Conservation (phyloP, 1,140 invertebrate genomes). For the Caerostris extrusa region DNA sequence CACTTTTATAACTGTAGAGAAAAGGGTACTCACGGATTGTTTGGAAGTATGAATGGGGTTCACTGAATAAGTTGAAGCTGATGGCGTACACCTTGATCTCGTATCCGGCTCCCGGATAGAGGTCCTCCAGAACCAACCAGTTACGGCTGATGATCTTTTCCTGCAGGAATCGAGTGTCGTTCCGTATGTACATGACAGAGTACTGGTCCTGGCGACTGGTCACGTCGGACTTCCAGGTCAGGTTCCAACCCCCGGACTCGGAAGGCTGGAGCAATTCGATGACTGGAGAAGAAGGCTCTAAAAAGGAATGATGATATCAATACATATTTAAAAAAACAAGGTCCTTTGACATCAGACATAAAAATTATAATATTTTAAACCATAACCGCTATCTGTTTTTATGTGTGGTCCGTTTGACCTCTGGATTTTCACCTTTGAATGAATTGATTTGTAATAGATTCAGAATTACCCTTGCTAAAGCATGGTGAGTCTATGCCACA, state of each 20-base stretch:
- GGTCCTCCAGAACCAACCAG: conserved; percentile 87
- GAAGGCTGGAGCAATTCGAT: conserved; percentile 89
- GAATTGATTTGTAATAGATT: no score
- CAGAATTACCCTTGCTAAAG: no score
- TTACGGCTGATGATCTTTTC: conserved; percentile 84
- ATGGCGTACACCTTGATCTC: conserved; percentile 94
- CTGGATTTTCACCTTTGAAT: no score
- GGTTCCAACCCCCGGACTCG: conserved; percentile 84
- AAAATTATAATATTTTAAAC: no score
- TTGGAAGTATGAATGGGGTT: conserved; percentile 88
- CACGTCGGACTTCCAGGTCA: conserved; percentile 96
- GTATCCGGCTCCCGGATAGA: conserved; percentile 93
- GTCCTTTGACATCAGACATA: no score
- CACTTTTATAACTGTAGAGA: not conserved
- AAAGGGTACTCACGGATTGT: conserved; percentile 56
- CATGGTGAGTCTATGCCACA: no score
- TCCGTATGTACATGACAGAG: conserved; percentile 90
- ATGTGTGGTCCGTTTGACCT: no score
- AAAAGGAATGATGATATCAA: conserved; percentile 27
- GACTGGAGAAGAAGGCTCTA: conserved; percentile 91
- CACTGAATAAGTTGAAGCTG: conserved; percentile 90
- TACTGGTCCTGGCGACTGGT: conserved; percentile 94
- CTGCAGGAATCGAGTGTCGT: conserved; percentile 87
- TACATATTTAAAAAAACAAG: not conserved
- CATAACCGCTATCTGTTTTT: no score